Evolutionary conservation across 2,797 vertebrate genomes (phyloP), one percentile per base, ranked within the genome.

Genomic region (Tarsius wallacei): DNA sequence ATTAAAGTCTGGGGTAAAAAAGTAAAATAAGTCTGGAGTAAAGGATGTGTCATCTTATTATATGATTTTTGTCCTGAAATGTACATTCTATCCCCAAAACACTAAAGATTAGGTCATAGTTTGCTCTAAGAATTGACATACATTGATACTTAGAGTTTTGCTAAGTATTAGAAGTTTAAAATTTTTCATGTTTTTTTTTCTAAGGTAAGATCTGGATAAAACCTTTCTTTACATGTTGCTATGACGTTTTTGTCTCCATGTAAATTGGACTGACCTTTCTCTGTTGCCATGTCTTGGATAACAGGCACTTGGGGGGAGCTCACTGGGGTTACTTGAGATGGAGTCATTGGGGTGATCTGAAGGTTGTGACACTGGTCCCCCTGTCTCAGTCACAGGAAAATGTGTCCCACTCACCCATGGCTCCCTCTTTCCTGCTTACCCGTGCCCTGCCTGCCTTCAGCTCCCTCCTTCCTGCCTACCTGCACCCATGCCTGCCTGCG

Each of bases 221-320:
- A 36, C 2, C n/a, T 12, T 66, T 80, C 22, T 28, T 15, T 26
- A 78, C 22, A 24, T 73, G 13, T 21, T 1, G 15, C 42, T 15
- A 3, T 17, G 64, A 1, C 0, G 0, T n/a, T n/a, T 84, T 47
- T 19, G n/a, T 66, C 22, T 84, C 26, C 31, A 6, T 22, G 22
- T 2, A 9, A 33, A 11, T 24, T 15, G 15, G 33, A 3, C 24
- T 22, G 66, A 10, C 51, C 7, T 61, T 49, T 15, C 15, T 42
- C 15, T 28, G 2, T 0, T 2, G 1, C 61, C 5, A 10, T 10
- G 5, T 21, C 22, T 7, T 0, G 24, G 55, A 0, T 55, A 7
- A 0, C 0, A 21, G 7, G 55, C 42, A 42, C 42, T 42, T 42
- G 42, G 42, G 42, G 42, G 42, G 42, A 42, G 17, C 49, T 6